phyloP scores from a whole-genome alignment of 2,797 vertebrate genomes.

The Triplophysa bombifrons region DNA sequence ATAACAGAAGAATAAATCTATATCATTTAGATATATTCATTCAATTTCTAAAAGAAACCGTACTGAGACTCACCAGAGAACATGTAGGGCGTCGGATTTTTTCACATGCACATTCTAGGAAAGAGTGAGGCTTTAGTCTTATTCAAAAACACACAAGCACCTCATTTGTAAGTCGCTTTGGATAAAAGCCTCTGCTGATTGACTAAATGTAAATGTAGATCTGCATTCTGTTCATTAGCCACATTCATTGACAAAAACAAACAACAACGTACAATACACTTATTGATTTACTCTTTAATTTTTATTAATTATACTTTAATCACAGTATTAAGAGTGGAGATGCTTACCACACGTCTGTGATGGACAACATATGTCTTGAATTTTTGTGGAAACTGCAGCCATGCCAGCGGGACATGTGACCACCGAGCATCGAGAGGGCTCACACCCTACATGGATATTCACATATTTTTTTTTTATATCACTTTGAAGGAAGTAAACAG shows the following conservation, averaged over 20 bases:
- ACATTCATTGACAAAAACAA: not conserved
- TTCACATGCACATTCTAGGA: slow-evolving; percentile 89
- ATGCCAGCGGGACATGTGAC: slow-evolving; percentile 84
- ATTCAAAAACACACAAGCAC: slow-evolving; percentile 23
- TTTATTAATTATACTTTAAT: not conserved
- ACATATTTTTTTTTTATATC: not conserved
- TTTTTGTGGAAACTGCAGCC: slow-evolving; percentile 79
- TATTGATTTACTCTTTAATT: not conserved
- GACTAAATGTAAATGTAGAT: not conserved
- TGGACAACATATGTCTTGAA: slow-evolving; percentile 85
- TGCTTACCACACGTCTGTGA: slow-evolving; percentile 87
- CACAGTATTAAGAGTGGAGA: not conserved
- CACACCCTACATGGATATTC: slow-evolving; percentile 80
- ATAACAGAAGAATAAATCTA: not conserved
- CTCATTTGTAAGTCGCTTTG: not conserved
- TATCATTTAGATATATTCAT: not conserved
- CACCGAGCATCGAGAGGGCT: slow-evolving; percentile 84
- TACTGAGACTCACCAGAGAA: slow-evolving; percentile 78
- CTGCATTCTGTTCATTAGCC: not conserved
- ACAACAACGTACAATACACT: no score
- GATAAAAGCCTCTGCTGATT: no score
- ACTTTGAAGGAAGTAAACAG: no score
- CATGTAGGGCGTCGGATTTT: slow-evolving; percentile 85
- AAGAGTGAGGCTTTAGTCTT: slow-evolving; percentile 39
- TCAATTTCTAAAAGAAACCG: slow-evolving; percentile 2